Evolutionary conservation across 1,140 invertebrate species (phyloP), one percentile per base, ranked within the genome.

Genomic region (Gryllus bimaculatus): DNA sequence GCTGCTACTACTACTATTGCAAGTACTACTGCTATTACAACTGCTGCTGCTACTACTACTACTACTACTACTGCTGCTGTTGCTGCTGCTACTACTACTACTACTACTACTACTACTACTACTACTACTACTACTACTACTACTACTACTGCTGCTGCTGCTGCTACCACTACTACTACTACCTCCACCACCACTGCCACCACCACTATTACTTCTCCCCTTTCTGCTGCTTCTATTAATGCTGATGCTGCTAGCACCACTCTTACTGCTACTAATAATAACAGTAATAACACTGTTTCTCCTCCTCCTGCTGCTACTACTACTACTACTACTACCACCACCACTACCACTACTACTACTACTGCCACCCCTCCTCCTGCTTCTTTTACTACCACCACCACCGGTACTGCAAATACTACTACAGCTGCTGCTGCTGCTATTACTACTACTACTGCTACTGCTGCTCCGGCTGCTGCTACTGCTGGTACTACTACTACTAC

Each of bases 331-430:
- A 3, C 73, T 5, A 20, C 73, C 5, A 74, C 73, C 5, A 5
- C 20, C 5, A 5, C 5, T 74, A 5, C 20, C 20, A 74, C 18
- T 5, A 74, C 73, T 5, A 1, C 73, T 74, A 1, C 20, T 74
- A 1, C 18, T 74, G 2, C 73, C 5, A 1, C 26, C 5, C 26
- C 26, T 2, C 26, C 26, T 39, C 26, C 7, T 75, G 1, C 75
- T 20, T 5, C 75, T 75, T 4, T 7, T 80, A 80, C 79, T 26
- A 75, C 10, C n/a, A 75, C 75, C n/a, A 47, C 10, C n/a, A 75
- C 75, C 7, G n/a, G 13, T 26, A 39, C 75, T 75, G n/a, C 75
- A 13, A 39, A 26, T 75, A 75, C 75, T 75, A 47, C 75, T 75
- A 47, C 75, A 13, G n/a, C 75, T 75, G 75, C 47, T 26, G 75